Percentiles rank a stretch among this genome's conserved stretches.
Evolutionary conservation across 2,113 vertebrate genomes (phyloP).

Genomic region (Dascyllus trimaculatus): DNA sequence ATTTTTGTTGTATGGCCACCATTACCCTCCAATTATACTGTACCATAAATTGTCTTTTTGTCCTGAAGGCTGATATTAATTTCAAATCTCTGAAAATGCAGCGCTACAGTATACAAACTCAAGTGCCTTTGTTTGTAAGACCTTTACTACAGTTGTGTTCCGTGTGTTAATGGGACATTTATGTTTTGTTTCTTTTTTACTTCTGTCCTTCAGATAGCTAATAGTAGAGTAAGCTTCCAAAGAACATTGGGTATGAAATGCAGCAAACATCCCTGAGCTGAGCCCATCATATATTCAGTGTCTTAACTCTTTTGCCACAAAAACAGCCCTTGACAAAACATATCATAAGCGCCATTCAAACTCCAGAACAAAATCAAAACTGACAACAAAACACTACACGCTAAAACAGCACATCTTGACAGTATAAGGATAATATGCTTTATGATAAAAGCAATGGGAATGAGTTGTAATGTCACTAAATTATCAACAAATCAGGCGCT

Average conservation of each 20-base stretch:
- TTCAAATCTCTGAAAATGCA: neutral
- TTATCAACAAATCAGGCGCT: neutral
- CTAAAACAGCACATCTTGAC: neutral
- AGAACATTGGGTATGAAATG: neutral
- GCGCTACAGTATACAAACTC: neutral
- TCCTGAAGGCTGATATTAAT: neutral
- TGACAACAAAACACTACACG: neutral
- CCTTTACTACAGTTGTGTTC: neutral
- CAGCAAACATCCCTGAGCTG: neutral
- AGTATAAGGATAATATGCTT: too few relatives aligned
- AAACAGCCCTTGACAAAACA: neutral
- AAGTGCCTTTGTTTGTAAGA: neutral
- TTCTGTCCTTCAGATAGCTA: neutral
- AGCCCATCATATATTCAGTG: neutral
- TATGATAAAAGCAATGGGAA: neutral
- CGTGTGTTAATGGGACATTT: neutral
- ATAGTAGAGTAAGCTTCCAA: too few relatives aligned
- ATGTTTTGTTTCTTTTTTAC: neutral
- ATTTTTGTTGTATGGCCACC: neutral
- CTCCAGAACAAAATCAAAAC: neutral
- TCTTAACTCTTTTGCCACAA: too few relatives aligned
- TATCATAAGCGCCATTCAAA: neutral
- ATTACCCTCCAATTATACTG: neutral
- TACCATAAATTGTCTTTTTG: neutral
- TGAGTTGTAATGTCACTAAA: neutral